Conservation (phyloP, 2,888 invertebrate species). For the Xestia c-nigrum region DNA sequence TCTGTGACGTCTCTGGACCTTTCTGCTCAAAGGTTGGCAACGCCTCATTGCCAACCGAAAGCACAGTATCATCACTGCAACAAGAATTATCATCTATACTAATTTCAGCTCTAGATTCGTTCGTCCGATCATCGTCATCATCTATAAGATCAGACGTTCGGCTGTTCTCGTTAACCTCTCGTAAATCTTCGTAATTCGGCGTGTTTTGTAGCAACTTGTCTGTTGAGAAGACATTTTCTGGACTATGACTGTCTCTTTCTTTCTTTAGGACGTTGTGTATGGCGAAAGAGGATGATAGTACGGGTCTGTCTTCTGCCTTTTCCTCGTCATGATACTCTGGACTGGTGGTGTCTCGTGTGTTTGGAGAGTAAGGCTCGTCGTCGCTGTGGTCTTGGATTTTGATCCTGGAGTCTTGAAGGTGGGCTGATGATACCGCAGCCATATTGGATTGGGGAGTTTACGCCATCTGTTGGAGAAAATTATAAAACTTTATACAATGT, state of each 20-base stretch:
- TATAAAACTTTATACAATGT: not conserved
- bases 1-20: conserved; percentile 76
- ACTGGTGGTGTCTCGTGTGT: conserved; percentile 83
- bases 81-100: conserved; percentile 91
- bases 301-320: conserved; percentile 79
- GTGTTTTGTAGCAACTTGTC: conserved; percentile 87
- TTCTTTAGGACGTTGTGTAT: conserved; percentile 89
- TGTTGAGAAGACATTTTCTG: conserved; percentile 88
- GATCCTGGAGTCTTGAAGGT: conserved; percentile 81
- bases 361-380: conserved; percentile 86
- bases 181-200: conserved; percentile 81
- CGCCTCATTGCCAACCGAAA: conserved; percentile 95
- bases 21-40: conserved; percentile 83
- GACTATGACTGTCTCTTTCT: conserved; percentile 86
- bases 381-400: conserved; percentile 88
- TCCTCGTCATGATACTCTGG: conserved; percentile 86
- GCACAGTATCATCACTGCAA: conserved; percentile 94
- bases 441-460: conserved; percentile 77
- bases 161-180: conserved; percentile 72
- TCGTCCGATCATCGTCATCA: conserved; percentile 77
- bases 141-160: conserved; percentile 79
- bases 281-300: conserved; percentile 85
- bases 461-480: conserved; percentile 83
- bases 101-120: conserved; percentile 81
- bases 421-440: conserved; percentile 88